Conservation (phyloP, 2,113 vertebrate genomes). For the Neodon shergylaensis region DNA sequence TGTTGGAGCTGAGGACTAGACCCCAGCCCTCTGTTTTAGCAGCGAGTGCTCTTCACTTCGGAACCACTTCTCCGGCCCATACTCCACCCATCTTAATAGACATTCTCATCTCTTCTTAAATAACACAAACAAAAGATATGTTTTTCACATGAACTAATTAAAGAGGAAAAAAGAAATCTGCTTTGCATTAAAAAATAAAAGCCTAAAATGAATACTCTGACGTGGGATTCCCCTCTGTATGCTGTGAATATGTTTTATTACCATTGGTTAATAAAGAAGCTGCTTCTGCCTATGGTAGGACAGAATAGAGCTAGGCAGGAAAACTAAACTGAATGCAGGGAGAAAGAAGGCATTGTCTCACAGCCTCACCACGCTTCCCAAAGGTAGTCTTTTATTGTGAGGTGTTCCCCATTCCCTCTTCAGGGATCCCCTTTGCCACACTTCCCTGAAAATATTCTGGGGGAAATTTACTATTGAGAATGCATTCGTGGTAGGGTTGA, state of each 20-base stretch:
- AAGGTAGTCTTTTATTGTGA: constrained; percentile 63
- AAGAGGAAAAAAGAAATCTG: not conserved
- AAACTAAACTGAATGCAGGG: too few relatives aligned
- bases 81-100: not conserved
- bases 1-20: not conserved
- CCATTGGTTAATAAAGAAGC: too few relatives aligned
- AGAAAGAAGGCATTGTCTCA: not conserved
- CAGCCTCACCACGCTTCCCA: constrained; percentile 52
- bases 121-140: not conserved
- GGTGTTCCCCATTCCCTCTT: not conserved
- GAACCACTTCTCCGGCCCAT: not conserved
- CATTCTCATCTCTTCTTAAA: not conserved
- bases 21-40: not conserved
- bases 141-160: constrained; percentile 43
- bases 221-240: too few relatives aligned
- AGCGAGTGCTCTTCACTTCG: not conserved
- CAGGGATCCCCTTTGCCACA: not conserved
- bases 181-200: constrained; percentile 49
- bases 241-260: too few relatives aligned
- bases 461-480: constrained; percentile 43
- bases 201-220: not conserved
- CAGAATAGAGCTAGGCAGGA: too few relatives aligned
- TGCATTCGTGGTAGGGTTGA: not conserved
- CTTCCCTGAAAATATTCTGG: constrained; percentile 44
- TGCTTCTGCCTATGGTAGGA: too few relatives aligned